Percentiles rank a stretch among this genome's conserved stretches.
Conservation (phyloP, 2,113 vertebrate genomes). For the Anoplopoma fimbria region DNA sequence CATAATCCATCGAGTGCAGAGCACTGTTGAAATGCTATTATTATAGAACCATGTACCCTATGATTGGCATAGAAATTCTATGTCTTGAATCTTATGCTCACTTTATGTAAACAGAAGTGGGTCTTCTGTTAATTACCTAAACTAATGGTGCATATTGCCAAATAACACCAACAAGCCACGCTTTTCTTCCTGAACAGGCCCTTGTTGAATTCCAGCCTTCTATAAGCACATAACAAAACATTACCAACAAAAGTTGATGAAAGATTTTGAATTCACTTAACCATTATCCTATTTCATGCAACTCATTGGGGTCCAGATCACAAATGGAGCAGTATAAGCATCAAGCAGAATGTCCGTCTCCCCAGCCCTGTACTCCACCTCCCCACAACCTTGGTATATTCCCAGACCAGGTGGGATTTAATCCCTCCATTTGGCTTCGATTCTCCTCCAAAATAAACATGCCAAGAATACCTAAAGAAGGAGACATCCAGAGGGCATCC, state of each 20-base stretch:
- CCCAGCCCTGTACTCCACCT: slow-evolving; percentile 7
- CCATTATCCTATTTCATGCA: slow-evolving; percentile 1
- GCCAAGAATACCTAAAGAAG: slow-evolving; percentile 35
- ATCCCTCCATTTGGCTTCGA: slow-evolving; percentile 14
- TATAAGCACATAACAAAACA: not conserved
- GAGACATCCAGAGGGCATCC: slow-evolving; percentile 3
- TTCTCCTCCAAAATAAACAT: slow-evolving; percentile 11
- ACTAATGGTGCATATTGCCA: not conserved
- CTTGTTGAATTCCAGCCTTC: not conserved
- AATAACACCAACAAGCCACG: not conserved
- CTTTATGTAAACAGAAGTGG: not conserved
- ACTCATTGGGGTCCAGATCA: not conserved
- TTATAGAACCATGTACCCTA: slow-evolving; percentile 1
- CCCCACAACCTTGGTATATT: slow-evolving; percentile 13
- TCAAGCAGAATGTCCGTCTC: not conserved
- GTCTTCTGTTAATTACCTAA: not conserved
- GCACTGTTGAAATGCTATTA: slow-evolving; percentile 5
- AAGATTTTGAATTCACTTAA: not conserved
- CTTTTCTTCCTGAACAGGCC: not conserved
- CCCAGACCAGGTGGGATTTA: slow-evolving; percentile 23
- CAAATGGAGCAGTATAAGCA: not conserved
- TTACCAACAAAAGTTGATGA: not conserved
- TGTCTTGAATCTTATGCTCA: not conserved
- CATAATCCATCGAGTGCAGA: slow-evolving; percentile 5
- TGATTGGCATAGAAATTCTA: slow-evolving; percentile 8